These are phyloP conservation scores for Todiramphus chloris DNA, from an alignment of 2,113 vertebrate species.

Conservation along the genomic window DNA sequence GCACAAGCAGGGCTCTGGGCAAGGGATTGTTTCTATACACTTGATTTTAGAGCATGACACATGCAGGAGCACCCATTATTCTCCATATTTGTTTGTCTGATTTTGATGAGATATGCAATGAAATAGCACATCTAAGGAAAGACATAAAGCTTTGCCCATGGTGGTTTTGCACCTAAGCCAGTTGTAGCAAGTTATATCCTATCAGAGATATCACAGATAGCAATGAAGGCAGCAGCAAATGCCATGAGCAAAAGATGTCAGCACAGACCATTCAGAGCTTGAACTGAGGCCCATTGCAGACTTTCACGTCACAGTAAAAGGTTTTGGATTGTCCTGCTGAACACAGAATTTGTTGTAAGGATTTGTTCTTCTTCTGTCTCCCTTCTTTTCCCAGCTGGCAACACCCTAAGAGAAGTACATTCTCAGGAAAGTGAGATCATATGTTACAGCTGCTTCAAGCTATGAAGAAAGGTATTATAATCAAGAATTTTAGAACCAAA, in stretches of 20 bases:
- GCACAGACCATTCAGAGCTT: background rate
- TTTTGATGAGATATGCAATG: conserved; percentile 24
- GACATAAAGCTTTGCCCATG: conserved; percentile 17
- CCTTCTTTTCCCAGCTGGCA: background rate
- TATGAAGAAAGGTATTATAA: background rate
- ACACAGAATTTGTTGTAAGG: background rate
- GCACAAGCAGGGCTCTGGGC: background rate
- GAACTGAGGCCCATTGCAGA: background rate
- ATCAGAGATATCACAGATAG: background rate
- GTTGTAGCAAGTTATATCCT: conserved; percentile 33
- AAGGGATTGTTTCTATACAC: background rate
- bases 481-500: background rate
- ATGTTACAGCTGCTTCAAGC: background rate
- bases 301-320: background rate
- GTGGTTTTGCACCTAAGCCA: conserved; percentile 19
- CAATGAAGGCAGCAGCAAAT: background rate
- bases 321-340: background rate
- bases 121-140: conserved; percentile 28
- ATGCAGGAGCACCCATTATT: background rate
- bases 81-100: conserved; percentile 27
- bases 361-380: background rate
- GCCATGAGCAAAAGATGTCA: conserved; percentile 33
- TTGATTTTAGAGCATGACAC: background rate
- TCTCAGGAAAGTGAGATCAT: background rate
- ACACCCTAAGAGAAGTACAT: background rate